These are phyloP conservation scores for Aphodius granarius DNA, from an alignment of 2,888 invertebrate species.

Conservation along the genomic window DNA sequence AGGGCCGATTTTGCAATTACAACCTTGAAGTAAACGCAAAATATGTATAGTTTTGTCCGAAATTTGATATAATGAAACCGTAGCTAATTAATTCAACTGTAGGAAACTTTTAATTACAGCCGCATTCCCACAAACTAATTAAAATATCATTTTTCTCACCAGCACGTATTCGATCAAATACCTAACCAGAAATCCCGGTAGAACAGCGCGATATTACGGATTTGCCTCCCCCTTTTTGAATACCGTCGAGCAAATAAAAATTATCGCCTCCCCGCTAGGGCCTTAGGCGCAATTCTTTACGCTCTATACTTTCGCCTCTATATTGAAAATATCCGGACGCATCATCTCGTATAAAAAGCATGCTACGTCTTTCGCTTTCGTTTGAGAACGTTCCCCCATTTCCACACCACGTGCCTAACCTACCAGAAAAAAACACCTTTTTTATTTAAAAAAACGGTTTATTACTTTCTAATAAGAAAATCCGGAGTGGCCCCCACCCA, in stretches of 20 bases:
- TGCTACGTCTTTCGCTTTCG: neutral
- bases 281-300: neutral
- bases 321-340: neutral
- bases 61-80: too few species aligned
- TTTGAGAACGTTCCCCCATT: neutral
- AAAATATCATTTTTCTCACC: neutral
- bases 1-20: too few species aligned
- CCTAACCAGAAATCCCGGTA: too few species aligned
- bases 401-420: neutral
- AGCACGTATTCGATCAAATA: neutral
- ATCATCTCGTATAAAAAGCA: neutral
- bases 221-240: neutral
- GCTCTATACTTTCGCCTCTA: neutral
- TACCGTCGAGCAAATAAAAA: neutral
- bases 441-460: neutral
- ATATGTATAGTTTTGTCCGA: too few species aligned
- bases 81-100: too few species aligned
- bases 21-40: too few species aligned
- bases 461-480: neutral
- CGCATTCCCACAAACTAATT: neutral
- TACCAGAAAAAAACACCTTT: neutral
- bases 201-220: neutral
- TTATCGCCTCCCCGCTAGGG: neutral
- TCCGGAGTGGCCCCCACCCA: too few species aligned
- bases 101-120: too few species aligned